Evolutionary conservation across 2,113 vertebrate genomes (phyloP).

Genomic region (Ophiodon elongatus): DNA sequence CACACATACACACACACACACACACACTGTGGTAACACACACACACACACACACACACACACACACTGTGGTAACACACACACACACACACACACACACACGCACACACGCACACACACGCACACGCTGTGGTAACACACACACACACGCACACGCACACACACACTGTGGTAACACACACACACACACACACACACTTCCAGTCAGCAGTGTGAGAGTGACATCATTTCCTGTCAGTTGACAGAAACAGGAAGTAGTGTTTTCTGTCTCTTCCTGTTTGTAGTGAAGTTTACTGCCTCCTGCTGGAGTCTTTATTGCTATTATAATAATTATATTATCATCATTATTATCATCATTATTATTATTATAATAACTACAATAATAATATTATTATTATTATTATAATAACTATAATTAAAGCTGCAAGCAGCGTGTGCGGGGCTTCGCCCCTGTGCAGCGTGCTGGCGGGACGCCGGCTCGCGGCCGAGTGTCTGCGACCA

Average conservation of each 20-base stretch:
- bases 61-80: slow-evolving; percentile 46
- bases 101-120: slow-evolving; percentile 11
- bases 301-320: slow-evolving; percentile 20
- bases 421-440: too few species aligned
- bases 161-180: slow-evolving; percentile 37
- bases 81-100: slow-evolving; percentile 17
- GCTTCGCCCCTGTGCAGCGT: too few species aligned
- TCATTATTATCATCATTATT: too few species aligned
- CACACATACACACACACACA: slow-evolving; percentile 20
- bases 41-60: slow-evolving; percentile 31
- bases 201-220: slow-evolving; percentile 3
- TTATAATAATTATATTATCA: neutral
- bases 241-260: slow-evolving; percentile 44
- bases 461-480: too few species aligned
- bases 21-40: slow-evolving; percentile 38
- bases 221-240: slow-evolving; percentile 55
- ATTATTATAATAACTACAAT: neutral
- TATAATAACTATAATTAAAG: too few species aligned
- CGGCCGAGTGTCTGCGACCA: too few species aligned
- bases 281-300: slow-evolving; percentile 18
- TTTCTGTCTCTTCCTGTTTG: slow-evolving; percentile 3
- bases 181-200: slow-evolving; percentile 1
- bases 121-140: slow-evolving; percentile 38
- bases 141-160: slow-evolving; percentile 30
- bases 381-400: neutral